These are phyloP conservation scores for Ligdia adustata DNA, from an alignment of 2,888 invertebrate genomes.

Conservation along the genomic window DNA sequence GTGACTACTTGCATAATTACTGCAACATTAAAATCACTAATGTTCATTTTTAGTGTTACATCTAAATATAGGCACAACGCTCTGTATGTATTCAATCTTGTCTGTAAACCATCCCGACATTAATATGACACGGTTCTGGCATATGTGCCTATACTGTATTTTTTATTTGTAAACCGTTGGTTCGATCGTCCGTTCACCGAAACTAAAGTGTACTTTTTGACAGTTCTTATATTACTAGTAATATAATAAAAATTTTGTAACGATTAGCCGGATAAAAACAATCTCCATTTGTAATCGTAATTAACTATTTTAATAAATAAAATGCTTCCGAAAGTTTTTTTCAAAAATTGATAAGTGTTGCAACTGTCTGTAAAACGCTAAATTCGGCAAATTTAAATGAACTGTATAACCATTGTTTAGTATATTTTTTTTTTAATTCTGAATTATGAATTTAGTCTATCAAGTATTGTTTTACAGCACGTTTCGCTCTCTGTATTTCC, in stretches of 20 bases:
- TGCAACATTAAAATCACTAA: too few species aligned
- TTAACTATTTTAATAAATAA: constrained; percentile 18
- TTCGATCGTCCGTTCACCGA: constrained; percentile 18
- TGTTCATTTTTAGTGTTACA: too few species aligned
- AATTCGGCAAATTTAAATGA: constrained; percentile 37
- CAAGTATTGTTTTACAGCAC: constrained; percentile 42
- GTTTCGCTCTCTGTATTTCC: constrained; percentile 45
- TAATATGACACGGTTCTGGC: too few species aligned
- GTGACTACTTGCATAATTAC: too few species aligned
- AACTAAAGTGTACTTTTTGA: constrained; percentile 31
- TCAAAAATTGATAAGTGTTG: constrained; percentile 21
- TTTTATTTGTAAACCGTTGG: constrained; percentile 7
- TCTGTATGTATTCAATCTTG: too few species aligned
- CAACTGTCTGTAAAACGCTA: constrained; percentile 31
- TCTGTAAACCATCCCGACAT: too few species aligned
- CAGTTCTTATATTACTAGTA: constrained; percentile 29
- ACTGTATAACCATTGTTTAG: constrained; percentile 40
- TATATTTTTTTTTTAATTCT: constrained; percentile 30
- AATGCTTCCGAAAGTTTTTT: constrained; percentile 21
- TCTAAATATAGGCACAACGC: too few species aligned
- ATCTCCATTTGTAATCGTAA: constrained; percentile 27
- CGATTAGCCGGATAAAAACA: constrained; percentile 25
- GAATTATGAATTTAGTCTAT: constrained; percentile 44
- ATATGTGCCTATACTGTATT: too few species aligned
- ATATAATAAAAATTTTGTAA: constrained; percentile 36